Base-by-base conservation (phyloP, 2,113 vertebrate species). In the Saguinus imperator region DNA sequence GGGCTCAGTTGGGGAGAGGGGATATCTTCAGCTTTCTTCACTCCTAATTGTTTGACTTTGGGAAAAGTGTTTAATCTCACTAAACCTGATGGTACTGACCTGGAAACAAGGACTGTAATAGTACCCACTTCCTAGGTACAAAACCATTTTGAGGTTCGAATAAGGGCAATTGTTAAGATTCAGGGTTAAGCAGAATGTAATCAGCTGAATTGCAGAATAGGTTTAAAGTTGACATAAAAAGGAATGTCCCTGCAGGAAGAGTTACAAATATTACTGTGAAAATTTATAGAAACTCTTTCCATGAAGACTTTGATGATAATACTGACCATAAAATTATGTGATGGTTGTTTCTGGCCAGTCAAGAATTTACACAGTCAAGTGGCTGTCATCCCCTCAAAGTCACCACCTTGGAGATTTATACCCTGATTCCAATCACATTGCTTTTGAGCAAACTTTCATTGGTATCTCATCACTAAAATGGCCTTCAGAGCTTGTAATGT, bases 341-440 rank as follows among this genome's bases (percentile, higher is more conserved):
- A 81, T 50, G 8, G 43, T 70, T 90, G 45, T 57, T 94, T 87
- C 84, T n/a, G 61, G 57, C 25, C 58, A 90, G 73, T 87, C 55
- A 95, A 90, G 57, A 85, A 91, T 85, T 89, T 84, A 92, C 29
- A 80, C 37, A 90, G 52, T 92, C 23, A 57, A 91, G 50, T 37
- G 37, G 72, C 6, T 91, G 21, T 91, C 20, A 70, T 66, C 37
- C 16, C 17, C 20, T 94, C 77, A 48, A 81, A 89, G 32, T 75
- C 83, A 84, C 35, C 55, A 72, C 73, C 87, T 76, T 94, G 66
- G 64, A 87, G 77, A 97, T 83, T 89, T 91, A 35, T 70, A 95
- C 20, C 61, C 16, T 45, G 32, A 73, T 80, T 83, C 61, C 29
- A 76, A 1, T 75, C 40, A 91, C n/a, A 83, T 0, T 83, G 64